Conservation (phyloP, 1,140 invertebrate species). For the Brachionus plicatilis region DNA sequence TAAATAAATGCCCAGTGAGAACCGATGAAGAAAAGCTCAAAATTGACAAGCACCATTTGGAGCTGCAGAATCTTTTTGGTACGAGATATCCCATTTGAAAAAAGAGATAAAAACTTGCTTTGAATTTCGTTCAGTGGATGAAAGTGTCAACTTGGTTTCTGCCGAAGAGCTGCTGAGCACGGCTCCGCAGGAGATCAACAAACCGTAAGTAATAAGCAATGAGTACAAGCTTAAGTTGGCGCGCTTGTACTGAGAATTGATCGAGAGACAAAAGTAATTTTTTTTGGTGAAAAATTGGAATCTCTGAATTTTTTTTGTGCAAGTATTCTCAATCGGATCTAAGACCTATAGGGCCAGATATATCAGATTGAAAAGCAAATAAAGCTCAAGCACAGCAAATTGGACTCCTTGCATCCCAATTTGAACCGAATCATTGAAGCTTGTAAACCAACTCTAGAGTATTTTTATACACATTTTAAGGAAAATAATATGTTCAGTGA, state of each 20-base stretch:
- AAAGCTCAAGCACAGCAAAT: conserved; percentile 68
- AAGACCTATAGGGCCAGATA: background rate
- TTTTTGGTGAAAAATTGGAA: background rate
- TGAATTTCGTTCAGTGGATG: conserved; percentile 89
- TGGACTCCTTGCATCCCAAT: conserved; percentile 75
- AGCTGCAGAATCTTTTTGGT: conserved; percentile 87
- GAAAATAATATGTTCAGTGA: conserved; percentile 69
- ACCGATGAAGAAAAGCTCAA: conserved; percentile 69
- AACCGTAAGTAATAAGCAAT: conserved; percentile 57
- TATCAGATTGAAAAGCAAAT: conserved; percentile 61
- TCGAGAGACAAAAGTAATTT: conserved; percentile 68
- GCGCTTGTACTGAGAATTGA: conserved; percentile 81
- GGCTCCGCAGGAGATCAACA: background rate
- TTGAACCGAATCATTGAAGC: conserved; percentile 56
- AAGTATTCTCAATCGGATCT: conserved; percentile 15
- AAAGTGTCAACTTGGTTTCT: conserved; percentile 73
- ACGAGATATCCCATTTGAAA: conserved; percentile 84
- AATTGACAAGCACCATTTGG: conserved; percentile 80
- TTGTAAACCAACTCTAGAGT: conserved; percentile 75
- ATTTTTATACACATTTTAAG: conserved; percentile 73
- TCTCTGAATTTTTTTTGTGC: background rate
- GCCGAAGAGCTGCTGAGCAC: background rate
- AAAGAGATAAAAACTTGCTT: conserved; percentile 87
- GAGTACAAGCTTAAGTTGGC: conserved; percentile 75
- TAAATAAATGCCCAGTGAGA: conserved; percentile 72